Conservation (phyloP, 2,113 vertebrate species). For the Paramisgurnus dabryanus region DNA sequence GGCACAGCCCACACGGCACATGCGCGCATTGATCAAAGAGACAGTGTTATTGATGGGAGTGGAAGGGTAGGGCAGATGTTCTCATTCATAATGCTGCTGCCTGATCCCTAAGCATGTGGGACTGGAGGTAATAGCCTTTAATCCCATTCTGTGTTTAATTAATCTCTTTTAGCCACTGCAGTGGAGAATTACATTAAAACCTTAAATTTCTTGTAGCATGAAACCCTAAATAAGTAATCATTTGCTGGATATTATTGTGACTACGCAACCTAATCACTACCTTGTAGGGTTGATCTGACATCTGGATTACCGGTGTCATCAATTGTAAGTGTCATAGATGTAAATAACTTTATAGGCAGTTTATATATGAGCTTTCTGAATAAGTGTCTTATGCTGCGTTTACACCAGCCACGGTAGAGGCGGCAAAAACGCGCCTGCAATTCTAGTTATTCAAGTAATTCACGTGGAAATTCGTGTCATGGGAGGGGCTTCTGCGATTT, state of each 20-base stretch:
- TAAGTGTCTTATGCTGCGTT: too few relatives aligned
- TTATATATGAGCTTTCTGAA: too few relatives aligned
- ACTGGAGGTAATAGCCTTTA: constrained; percentile 52
- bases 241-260: not conserved
- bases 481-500: too few relatives aligned
- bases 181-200: not conserved
- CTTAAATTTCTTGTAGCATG: not conserved
- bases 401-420: too few relatives aligned
- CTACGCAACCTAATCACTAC: too few relatives aligned
- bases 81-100: constrained; percentile 48
- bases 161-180: constrained; percentile 29
- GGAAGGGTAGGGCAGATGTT: constrained; percentile 35
- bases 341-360: too few relatives aligned
- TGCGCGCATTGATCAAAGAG: constrained; percentile 33
- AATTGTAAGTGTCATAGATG: not conserved
- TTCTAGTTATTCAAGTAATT: too few relatives aligned
- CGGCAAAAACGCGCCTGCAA: too few relatives aligned
- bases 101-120: constrained; percentile 41
- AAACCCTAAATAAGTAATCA: constrained; percentile 20
- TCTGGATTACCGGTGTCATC: not conserved
- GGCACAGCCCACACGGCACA: constrained; percentile 34
- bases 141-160: constrained; percentile 53
- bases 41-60: constrained; percentile 52
- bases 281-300: not conserved
- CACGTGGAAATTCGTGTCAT: too few relatives aligned